Evolutionary conservation across 2,113 vertebrate genomes (phyloP).

Genomic region (Osmerus mordax): DNA sequence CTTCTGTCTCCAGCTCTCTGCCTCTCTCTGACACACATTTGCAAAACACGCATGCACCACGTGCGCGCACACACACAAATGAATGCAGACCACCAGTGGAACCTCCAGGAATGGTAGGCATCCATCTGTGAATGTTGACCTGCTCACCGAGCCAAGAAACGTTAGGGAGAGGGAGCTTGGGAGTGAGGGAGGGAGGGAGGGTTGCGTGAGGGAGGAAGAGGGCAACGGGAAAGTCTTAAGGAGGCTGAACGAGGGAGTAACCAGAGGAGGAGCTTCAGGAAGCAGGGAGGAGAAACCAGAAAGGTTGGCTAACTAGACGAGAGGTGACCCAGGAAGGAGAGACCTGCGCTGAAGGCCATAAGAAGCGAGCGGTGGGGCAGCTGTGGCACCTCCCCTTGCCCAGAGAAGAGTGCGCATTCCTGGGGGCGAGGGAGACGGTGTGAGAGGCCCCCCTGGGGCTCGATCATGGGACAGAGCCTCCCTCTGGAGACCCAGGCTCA

Average conservation of each 20-base stretch:
- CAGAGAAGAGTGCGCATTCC: slow-evolving; percentile 24
- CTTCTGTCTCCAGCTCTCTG: neutral
- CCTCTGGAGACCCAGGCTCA: slow-evolving; percentile 63
- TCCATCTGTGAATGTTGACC: slow-evolving; percentile 78
- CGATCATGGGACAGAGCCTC: slow-evolving; percentile 78
- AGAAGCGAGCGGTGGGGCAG: slow-evolving; percentile 19
- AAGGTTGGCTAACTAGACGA: slow-evolving; percentile 67
- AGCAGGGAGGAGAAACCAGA: slow-evolving; percentile 65
- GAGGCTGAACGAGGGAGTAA: slow-evolving; percentile 52
- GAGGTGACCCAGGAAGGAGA: neutral
- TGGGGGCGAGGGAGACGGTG: slow-evolving; percentile 51
- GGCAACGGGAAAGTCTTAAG: slow-evolving; percentile 55
- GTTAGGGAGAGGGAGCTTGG: slow-evolving; percentile 28
- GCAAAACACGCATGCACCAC: slow-evolving; percentile 1
- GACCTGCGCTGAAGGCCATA: slow-evolving; percentile 6
- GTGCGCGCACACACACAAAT: slow-evolving; percentile 23
- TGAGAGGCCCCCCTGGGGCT: slow-evolving; percentile 68
- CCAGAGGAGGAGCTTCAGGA: slow-evolving; percentile 52
- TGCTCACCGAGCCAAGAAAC: slow-evolving; percentile 60
- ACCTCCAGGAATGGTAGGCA: slow-evolving; percentile 89
- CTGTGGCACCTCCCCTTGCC: slow-evolving; percentile 27
- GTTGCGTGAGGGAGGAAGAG: slow-evolving; percentile 41
- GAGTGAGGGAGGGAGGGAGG: slow-evolving; percentile 58
- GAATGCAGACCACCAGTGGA: slow-evolving; percentile 71
- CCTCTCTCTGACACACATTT: neutral